Evolutionary conservation across 2,113 vertebrate genomes (phyloP).

Genomic region (Nibea albiflora): DNA sequence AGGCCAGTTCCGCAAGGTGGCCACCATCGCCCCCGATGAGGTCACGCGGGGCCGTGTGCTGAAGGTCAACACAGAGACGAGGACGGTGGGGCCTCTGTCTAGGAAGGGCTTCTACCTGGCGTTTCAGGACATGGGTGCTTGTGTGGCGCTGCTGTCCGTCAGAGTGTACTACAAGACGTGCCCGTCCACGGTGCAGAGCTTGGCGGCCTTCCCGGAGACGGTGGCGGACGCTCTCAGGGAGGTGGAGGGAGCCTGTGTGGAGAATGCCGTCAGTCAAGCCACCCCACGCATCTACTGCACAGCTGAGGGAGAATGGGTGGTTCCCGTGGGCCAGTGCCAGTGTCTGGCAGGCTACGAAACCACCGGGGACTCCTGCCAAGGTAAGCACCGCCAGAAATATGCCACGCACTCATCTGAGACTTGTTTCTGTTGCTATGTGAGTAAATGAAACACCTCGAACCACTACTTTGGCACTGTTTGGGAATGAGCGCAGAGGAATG

Average conservation of each 20-base stretch:
- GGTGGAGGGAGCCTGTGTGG: conserved; percentile 90
- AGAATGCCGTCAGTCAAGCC: conserved; percentile 83
- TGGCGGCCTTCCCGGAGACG: conserved; percentile 91
- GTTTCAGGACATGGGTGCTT: conserved; percentile 95
- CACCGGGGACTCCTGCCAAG: conserved; percentile 87
- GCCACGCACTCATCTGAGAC: conserved; percentile 42
- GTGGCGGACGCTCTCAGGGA: conserved; percentile 87
- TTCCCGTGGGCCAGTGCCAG: conserved; percentile 92
- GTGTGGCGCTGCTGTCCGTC: conserved; percentile 92
- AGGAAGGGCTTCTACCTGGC: conserved; percentile 96
- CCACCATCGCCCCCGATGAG: conserved; percentile 95
- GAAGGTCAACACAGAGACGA: conserved; percentile 91
- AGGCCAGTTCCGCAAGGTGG: conserved; percentile 93
- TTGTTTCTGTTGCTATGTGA: conserved; percentile 44
- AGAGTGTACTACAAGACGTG: conserved; percentile 95
- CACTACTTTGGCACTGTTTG: conserved; percentile 37
- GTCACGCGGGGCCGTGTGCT: conserved; percentile 87
- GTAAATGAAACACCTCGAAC: conserved; percentile 46
- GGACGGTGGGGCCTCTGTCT: conserved; percentile 85
- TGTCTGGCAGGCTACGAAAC: conserved; percentile 90
- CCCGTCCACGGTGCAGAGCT: conserved; percentile 83
- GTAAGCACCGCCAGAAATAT: conserved; percentile 80
- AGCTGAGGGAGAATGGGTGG: conserved; percentile 93
- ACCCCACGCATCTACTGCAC: conserved; percentile 92
- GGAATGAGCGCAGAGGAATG: conserved; percentile 59